Conservation (phyloP, 2,888 invertebrate genomes). For the Parochlus steinenii region DNA sequence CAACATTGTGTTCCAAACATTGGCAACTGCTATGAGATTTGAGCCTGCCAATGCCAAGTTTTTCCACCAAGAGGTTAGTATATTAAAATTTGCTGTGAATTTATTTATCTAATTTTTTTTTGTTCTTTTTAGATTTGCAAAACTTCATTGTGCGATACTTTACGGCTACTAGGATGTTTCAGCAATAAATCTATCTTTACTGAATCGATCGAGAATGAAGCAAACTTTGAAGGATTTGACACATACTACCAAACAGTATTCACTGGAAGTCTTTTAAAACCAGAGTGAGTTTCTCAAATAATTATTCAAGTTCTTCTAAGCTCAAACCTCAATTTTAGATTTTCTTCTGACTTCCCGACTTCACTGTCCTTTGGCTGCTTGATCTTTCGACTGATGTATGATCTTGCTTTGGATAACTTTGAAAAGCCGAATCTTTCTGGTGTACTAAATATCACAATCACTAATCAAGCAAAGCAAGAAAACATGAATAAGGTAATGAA, state of each 20-base stretch:
- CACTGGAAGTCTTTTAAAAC: constrained; percentile 53
- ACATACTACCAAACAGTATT: constrained; percentile 53
- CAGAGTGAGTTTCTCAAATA: constrained; percentile 15
- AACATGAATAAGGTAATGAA: constrained; percentile 39
- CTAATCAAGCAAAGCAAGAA: constrained; percentile 42
- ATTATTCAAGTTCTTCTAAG: constrained; percentile 3
- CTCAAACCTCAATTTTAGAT: constrained; percentile 30
- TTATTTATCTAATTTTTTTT: constrained; percentile 11
- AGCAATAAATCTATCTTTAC: constrained; percentile 32
- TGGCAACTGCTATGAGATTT: constrained; percentile 95
- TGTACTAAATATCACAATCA: constrained; percentile 46
- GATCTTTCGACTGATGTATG: constrained; percentile 76
- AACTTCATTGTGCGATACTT: constrained; percentile 83
- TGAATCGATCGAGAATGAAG: constrained; percentile 28
- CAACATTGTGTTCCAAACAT: constrained; percentile 81
- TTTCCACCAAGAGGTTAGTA: constrained; percentile 77
- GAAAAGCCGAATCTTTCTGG: constrained; percentile 69
- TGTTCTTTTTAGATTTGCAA: constrained; percentile 57
- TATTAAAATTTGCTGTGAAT: no score
- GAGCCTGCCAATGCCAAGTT: constrained; percentile 98
- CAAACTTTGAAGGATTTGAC: constrained; percentile 25
- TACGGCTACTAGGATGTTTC: constrained; percentile 86
- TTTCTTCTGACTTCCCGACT: constrained; percentile 56
- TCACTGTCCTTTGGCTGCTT: constrained; percentile 69
- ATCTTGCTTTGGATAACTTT: constrained; percentile 88